phyloP scores from a whole-genome alignment of 2,797 vertebrate genomes.

The Enteromius unitaeniatus region DNA sequence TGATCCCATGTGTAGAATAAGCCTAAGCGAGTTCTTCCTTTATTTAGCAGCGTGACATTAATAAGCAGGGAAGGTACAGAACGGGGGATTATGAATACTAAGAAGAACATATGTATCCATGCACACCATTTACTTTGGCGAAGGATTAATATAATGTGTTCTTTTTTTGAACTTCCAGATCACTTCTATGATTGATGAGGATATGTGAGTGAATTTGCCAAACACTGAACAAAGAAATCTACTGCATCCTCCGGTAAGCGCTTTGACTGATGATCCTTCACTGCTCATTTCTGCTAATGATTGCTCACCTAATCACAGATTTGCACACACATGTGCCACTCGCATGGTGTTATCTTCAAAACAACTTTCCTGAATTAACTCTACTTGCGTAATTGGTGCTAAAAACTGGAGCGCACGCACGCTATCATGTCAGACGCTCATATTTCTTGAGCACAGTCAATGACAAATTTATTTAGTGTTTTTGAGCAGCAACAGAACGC shows the following conservation, averaged over 20 bases:
- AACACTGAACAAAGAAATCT: constrained; percentile 72
- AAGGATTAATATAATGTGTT: constrained; percentile 66
- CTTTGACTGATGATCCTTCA: constrained; percentile 68
- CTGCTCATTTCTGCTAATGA: constrained; percentile 62
- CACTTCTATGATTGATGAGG: constrained; percentile 79
- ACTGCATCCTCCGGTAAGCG: constrained; percentile 78
- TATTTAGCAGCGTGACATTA: constrained; percentile 38
- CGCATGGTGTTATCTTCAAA: constrained; percentile 50
- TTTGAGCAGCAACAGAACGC: constrained; percentile 58
- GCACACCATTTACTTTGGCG: constrained; percentile 35
- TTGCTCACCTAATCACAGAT: constrained; percentile 59
- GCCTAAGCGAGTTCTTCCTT: constrained; percentile 26
- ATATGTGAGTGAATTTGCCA: constrained; percentile 74
- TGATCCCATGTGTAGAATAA: constrained; percentile 29
- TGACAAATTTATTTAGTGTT: constrained; percentile 57
- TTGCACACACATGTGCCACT: constrained; percentile 52
- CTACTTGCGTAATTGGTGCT: constrained; percentile 51
- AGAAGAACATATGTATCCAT: constrained; percentile 31
- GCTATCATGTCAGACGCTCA: constrained; percentile 48
- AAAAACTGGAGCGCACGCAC: constrained; percentile 29
- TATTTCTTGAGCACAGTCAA: constrained; percentile 58
- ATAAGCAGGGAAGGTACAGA: constrained; percentile 19
- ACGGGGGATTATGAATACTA: constrained; percentile 21
- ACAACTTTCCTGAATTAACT: constrained; percentile 54
- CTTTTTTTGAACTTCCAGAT: constrained; percentile 69